These are phyloP conservation scores for Rutilus rutilus DNA, from an alignment of 2,113 vertebrate species.

Conservation along the genomic window DNA sequence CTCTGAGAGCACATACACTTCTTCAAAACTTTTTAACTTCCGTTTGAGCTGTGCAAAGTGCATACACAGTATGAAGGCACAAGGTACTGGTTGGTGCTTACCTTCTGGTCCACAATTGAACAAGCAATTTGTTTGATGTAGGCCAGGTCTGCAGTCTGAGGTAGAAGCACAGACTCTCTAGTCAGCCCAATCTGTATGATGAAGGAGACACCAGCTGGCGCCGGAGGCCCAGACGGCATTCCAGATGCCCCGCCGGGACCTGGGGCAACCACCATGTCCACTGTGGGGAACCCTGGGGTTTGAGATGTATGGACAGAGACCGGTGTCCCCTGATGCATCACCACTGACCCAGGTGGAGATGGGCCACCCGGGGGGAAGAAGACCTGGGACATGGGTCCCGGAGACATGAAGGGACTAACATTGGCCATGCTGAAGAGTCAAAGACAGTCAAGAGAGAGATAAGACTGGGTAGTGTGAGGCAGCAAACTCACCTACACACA, in stretches of 20 bases:
- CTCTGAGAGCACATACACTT: neutral
- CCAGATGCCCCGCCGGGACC: constrained; percentile 54
- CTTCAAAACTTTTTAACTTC: neutral
- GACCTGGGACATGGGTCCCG: constrained; percentile 66
- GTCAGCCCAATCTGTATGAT: constrained; percentile 90
- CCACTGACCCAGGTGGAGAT: constrained; percentile 62
- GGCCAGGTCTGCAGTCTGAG: constrained; percentile 81
- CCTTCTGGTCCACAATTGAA: constrained; percentile 92
- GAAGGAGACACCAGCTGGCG: constrained; percentile 82
- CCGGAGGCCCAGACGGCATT: constrained; percentile 56
- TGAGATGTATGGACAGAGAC: constrained; percentile 57
- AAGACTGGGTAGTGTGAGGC: constrained; percentile 19
- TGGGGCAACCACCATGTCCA: constrained; percentile 64
- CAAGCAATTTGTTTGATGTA: constrained; percentile 89
- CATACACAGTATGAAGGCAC: neutral
- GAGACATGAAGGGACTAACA: constrained; percentile 74
- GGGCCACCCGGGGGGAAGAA: constrained; percentile 70
- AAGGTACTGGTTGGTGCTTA: constrained; percentile 59
- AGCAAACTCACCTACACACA: constrained; percentile 39
- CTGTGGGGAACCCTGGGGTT: constrained; percentile 57
- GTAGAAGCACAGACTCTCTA: constrained; percentile 85
- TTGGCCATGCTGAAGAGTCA: constrained; percentile 71
- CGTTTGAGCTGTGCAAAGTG: constrained; percentile 3
- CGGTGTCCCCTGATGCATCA: constrained; percentile 64
- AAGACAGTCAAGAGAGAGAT: constrained; percentile 1